Base-by-base conservation (phyloP, 2,113 vertebrate genomes). In the Alligator sinensis region DNA sequence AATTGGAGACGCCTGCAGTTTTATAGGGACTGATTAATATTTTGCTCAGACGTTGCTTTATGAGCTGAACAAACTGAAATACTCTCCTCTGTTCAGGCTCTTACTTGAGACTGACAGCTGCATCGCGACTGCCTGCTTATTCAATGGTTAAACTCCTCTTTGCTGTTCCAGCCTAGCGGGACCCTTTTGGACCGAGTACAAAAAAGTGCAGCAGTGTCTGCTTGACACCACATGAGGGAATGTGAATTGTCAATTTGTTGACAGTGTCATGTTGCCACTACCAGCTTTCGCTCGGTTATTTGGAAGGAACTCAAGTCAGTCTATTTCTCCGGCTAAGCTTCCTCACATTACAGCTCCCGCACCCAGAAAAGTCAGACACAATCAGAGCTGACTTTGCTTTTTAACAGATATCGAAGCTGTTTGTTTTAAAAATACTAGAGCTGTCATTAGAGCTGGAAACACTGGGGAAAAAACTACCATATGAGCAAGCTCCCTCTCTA, bases 231-330 rank as follows among this genome's bases (percentile, higher is more conserved):
- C 84, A 87, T 6, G 80, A 95, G 88, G 90, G 92, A 96, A 96
- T 61, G 88, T 3, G 84, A 94, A 96, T 92, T 96, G 96, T 97
- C 97, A 96, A 94, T 96, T 96, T 97, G 95, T 95, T 95, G 96
- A 96, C 94, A 93, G 94, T 95, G 94, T 97, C 95, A 91, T 84
- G 81, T 97, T 96, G 92, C 94, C 11, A 4, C 96, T 95, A 92
- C 82, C 79, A 92, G 89, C 91, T 94, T 82, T 92, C 77, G 89
- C 84, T 59, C 6, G 47, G 38, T 38, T 82, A 27, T 89, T 86
- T 97, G 95, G 94, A 94, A 94, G 81, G 90, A 95, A 96, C 94
- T 95, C 64, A 94, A 96, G 89, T 62, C 92, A 91, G 91, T 90
- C 89, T 83, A 13, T 80, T 94, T 93, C 92, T 78, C 30, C 77